Percentiles rank a stretch among this genome's conserved stretches.
These are phyloP conservation scores for Acheta domesticus DNA, from an alignment of 2,888 invertebrate genomes.

Conservation along the genomic window DNA sequence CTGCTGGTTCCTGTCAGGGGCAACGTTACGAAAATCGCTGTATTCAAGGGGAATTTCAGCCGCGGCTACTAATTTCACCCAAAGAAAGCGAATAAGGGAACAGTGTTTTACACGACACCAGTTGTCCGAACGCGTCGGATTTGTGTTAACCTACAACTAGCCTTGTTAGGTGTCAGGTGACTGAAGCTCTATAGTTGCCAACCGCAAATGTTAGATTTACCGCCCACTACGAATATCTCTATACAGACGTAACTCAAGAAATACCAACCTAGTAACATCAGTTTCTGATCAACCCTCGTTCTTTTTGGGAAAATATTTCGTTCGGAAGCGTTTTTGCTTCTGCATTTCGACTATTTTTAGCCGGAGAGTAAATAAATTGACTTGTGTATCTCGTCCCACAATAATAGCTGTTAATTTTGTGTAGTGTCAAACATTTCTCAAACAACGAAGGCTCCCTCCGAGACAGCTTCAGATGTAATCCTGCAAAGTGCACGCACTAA, in stretches of 20 bases:
- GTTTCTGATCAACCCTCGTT: background rate
- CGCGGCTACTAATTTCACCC: background rate
- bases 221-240: background rate
- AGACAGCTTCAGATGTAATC: too few relatives aligned
- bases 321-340: too few relatives aligned
- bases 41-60: background rate
- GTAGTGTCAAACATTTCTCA: too few relatives aligned
- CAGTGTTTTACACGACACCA: background rate
- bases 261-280: background rate
- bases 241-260: background rate
- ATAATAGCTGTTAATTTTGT: too few relatives aligned
- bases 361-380: too few relatives aligned
- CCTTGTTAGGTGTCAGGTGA: background rate
- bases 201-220: background rate
- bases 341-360: too few relatives aligned
- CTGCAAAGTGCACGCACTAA: too few relatives aligned
- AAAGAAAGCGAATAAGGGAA: background rate
- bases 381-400: too few relatives aligned
- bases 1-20: too few relatives aligned
- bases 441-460: too few relatives aligned
- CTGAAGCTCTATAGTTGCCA: background rate
- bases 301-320: too few relatives aligned
- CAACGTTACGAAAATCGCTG: too few relatives aligned
- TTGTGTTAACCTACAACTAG: background rate
- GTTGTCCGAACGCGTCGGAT: background rate